phyloP scores from a whole-genome alignment of 2,113 vertebrate genomes.

The Dendrocopos noguchii region DNA sequence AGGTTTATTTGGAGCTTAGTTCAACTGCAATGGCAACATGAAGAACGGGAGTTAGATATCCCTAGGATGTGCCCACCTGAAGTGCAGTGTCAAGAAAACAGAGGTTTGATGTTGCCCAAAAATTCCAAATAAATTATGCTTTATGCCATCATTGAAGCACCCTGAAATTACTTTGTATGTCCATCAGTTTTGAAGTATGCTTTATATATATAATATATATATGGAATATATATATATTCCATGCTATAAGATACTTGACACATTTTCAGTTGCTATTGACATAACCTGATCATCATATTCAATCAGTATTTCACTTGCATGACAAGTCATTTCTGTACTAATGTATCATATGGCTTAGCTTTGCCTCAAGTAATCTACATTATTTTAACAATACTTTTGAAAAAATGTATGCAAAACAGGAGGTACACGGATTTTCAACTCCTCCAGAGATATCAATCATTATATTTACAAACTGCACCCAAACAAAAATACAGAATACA shows the following conservation, averaged over 20 bases:
- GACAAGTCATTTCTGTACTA: not conserved
- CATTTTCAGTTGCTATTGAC: not conserved
- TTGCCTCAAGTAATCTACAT: not conserved
- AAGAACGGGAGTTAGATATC: not conserved
- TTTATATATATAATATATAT: no score
- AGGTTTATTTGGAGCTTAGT: not conserved
- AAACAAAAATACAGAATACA: not conserved
- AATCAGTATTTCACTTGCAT: not conserved
- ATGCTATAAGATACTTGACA: not conserved
- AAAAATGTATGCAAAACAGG: not conserved
- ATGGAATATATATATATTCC: not conserved
- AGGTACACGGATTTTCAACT: not conserved
- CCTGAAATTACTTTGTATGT: not conserved
- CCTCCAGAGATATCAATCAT: not conserved
- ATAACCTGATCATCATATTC: not conserved
- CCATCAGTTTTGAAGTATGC: not conserved
- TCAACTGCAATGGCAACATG: not conserved
- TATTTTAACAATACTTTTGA: not conserved
- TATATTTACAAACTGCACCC: not conserved
- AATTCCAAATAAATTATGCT: not conserved
- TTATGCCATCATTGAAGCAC: not conserved
- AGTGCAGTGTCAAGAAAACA: not conserved
- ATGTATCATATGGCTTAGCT: not conserved
- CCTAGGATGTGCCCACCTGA: not conserved
- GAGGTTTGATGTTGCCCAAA: not conserved